Evolutionary conservation across 2,888 invertebrate genomes (phyloP).

Genomic region (Zygothrica quintamaculata): DNA sequence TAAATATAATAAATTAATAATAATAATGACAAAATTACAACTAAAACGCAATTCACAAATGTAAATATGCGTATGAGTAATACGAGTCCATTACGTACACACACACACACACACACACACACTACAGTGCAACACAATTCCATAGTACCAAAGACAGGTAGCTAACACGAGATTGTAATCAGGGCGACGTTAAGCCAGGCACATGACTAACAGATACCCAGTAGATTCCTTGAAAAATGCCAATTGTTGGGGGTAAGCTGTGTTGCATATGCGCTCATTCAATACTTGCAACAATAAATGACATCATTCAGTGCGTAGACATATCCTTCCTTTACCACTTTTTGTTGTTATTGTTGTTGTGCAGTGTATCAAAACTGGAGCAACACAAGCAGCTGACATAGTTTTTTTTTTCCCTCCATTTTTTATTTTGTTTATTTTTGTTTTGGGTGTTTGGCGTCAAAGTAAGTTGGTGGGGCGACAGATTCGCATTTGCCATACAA

Average conservation of each 20-base stretch:
- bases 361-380: neutral
- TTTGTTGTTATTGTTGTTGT: neutral
- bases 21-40: constrained; percentile 1
- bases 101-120: no score
- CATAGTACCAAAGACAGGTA: constrained; percentile 27
- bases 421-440: neutral
- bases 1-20: constrained; percentile 4
- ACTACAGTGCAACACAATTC: constrained; percentile 2
- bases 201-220: neutral
- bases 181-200: constrained; percentile 15
- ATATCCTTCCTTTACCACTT: neutral
- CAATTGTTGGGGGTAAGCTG: no score
- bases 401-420: constrained; percentile 15
- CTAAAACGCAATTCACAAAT: constrained; percentile 58
- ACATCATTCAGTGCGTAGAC: no score
- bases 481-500: constrained; percentile 10
- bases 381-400: constrained; percentile 39
- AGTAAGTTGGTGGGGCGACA: neutral
- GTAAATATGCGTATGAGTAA: constrained; percentile 59
- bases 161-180: constrained; percentile 22
- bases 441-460: neutral
- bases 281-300: no score
- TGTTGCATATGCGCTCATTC: no score
- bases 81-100: constrained; percentile 56
- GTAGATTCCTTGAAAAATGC: no score